A percentile compares a stretch with the other conserved stretches of the same genome.
Conservation (phyloP, 2,888 invertebrate genomes). For the Lasius fuliginosus region DNA sequence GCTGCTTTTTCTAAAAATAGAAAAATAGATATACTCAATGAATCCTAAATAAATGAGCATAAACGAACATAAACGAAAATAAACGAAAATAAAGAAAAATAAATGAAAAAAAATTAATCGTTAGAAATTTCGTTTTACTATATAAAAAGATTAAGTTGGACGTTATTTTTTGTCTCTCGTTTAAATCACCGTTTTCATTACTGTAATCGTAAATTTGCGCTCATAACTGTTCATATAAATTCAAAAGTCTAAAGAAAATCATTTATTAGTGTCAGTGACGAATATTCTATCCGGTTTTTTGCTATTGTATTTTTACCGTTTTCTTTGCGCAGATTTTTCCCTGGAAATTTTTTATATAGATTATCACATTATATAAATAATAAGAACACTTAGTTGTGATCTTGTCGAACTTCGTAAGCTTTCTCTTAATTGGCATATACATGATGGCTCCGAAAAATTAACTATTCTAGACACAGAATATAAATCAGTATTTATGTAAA, state of each 20-base stretch:
- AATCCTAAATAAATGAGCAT: too few relatives aligned
- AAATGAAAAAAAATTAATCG: conserved; percentile 5
- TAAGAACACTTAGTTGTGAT: neutral
- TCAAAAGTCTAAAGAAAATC: conserved; percentile 13
- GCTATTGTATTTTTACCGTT: neutral
- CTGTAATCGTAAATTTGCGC: conserved; percentile 14
- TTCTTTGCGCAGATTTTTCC: conserved; percentile 6
- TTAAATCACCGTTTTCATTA: neutral
- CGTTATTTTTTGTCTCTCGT: neutral
- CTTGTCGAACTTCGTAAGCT: neutral
- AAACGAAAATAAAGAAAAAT: neutral
- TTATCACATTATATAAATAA: conserved; percentile 19
- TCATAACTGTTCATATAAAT: conserved; percentile 21
- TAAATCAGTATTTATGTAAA: neutral
- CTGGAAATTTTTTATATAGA: conserved; percentile 20
- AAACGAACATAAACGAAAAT: too few relatives aligned
- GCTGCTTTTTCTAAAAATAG: conserved; percentile 5
- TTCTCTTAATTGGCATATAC: neutral
- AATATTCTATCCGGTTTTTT: conserved; percentile 10
- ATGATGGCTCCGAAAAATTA: neutral
- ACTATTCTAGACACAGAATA: neutral
- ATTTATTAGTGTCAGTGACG: conserved; percentile 23
- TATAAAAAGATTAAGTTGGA: neutral
- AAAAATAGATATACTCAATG: neutral
- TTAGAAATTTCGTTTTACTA: neutral